Conservation (phyloP, 2,888 invertebrate species). For the Perdita meconis region DNA sequence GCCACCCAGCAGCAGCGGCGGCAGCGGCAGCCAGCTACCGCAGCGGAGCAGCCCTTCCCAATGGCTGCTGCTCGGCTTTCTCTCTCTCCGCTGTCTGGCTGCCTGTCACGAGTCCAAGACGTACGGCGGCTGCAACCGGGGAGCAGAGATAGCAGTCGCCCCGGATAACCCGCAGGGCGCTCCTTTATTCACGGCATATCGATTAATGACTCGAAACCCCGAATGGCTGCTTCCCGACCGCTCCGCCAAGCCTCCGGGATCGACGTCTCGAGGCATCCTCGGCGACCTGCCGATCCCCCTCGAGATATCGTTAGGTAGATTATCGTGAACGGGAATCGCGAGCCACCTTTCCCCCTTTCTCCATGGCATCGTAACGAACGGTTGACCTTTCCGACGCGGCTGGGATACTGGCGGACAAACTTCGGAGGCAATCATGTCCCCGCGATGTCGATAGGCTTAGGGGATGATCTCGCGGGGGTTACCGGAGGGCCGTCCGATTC, state of each 20-base stretch:
- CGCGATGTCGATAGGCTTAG: too few relatives aligned
- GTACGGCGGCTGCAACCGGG: constrained; percentile 71
- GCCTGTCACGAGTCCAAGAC: constrained; percentile 79
- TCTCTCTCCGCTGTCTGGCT: constrained; percentile 60
- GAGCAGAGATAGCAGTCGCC: constrained; percentile 72
- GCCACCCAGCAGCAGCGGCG: constrained; percentile 46
- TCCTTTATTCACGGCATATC: constrained; percentile 75
- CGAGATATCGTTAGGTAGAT: constrained; percentile 56
- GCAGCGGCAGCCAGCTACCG: constrained; percentile 18
- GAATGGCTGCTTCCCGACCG: constrained; percentile 39
- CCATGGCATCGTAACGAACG: neutral
- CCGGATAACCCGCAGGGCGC: constrained; percentile 72
- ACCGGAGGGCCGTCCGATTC: too few relatives aligned
- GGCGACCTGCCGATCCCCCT: constrained; percentile 39
- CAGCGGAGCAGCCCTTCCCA: constrained; percentile 53
- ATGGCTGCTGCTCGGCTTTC: constrained; percentile 55
- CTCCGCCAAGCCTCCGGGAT: constrained; percentile 29
- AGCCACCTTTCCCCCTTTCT: neutral
- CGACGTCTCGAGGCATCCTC: constrained; percentile 30
- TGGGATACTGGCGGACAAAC: neutral
- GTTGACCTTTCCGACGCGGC: neutral
- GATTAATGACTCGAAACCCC: constrained; percentile 76
- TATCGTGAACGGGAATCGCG: constrained; percentile 48
- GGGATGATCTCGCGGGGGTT: too few relatives aligned
- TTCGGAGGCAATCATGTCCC: neutral